phyloP scores from a whole-genome alignment of 2,888 invertebrate genomes.

The Lumbricus terrestris region DNA sequence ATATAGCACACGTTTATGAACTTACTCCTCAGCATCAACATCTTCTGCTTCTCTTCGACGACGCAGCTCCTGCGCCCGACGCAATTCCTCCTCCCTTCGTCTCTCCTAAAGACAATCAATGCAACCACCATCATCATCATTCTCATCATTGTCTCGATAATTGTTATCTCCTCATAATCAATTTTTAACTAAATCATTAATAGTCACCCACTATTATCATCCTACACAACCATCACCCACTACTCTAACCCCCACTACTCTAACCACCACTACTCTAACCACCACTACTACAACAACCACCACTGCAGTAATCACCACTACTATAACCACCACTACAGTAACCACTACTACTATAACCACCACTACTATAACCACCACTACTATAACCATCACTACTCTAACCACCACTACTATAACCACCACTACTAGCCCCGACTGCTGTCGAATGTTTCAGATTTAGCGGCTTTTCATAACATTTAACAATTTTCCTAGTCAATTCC shows the following conservation, averaged over 20 bases:
- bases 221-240: not conserved
- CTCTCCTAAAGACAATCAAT: slow-evolving; percentile 64
- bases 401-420: too few species aligned
- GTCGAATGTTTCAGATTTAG: not conserved
- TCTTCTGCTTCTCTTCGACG: slow-evolving; percentile 39
- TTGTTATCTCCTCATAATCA: not conserved
- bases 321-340: too few species aligned
- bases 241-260: too few species aligned
- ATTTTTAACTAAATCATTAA: not conserved
- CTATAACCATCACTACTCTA: not conserved
- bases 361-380: not conserved
- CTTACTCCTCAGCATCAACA: slow-evolving; percentile 25
- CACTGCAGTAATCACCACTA: too few species aligned
- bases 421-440: not conserved
- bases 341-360: too few species aligned
- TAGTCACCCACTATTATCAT: not conserved
- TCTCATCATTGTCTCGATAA: not conserved
- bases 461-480: not conserved
- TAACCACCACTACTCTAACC: too few species aligned
- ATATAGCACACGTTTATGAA: not conserved
- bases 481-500: not conserved
- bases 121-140: slow-evolving; percentile 4
- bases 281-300: not conserved
- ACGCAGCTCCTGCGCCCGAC: slow-evolving; percentile 63
- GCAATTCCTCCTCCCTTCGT: slow-evolving; percentile 73